Evolutionary conservation across 2,113 vertebrate genomes (phyloP).

Genomic region (Naja naja): DNA sequence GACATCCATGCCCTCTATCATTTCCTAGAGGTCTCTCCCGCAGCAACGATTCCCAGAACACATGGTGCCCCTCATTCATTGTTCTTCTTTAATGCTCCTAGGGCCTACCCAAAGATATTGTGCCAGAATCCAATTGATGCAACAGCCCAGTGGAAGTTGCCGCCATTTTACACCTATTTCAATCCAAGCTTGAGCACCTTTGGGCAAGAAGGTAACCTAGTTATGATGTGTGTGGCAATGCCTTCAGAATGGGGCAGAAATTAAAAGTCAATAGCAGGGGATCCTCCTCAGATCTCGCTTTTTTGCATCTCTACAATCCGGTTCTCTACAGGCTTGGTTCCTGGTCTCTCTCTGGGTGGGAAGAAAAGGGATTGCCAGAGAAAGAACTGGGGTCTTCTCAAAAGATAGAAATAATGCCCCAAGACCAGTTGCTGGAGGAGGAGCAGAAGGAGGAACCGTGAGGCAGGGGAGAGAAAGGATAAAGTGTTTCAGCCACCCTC

Average conservation of each 20-base stretch:
- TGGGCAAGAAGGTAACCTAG: not conserved
- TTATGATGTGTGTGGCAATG: not conserved
- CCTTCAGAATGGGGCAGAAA: not conserved
- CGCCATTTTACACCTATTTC: not conserved
- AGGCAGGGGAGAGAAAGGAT: constrained; percentile 40
- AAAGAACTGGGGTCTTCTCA: not conserved
- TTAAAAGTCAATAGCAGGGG: not conserved
- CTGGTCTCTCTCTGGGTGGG: not conserved
- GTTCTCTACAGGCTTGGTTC: not conserved
- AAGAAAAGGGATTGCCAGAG: not conserved
- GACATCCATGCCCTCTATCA: not conserved
- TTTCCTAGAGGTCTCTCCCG: not conserved
- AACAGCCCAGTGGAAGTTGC: not conserved
- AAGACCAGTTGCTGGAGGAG: constrained; percentile 51
- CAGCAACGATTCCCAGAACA: not conserved
- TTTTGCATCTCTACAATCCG: too few species aligned
- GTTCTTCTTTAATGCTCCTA: constrained; percentile 4
- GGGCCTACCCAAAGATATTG: constrained; percentile 20
- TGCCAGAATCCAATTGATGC: not conserved
- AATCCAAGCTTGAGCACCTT: not conserved
- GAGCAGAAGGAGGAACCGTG: constrained; percentile 33
- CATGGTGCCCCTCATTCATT: not conserved
- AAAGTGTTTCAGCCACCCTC: constrained; percentile 62
- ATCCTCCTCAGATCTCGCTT: not conserved
- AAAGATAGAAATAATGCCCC: constrained; percentile 9